Percentiles rank a stretch among this genome's conserved stretches.
These are phyloP conservation scores for Himalopsyche kuldschensis DNA, from an alignment of 2,888 invertebrate species.

Conservation along the genomic window DNA sequence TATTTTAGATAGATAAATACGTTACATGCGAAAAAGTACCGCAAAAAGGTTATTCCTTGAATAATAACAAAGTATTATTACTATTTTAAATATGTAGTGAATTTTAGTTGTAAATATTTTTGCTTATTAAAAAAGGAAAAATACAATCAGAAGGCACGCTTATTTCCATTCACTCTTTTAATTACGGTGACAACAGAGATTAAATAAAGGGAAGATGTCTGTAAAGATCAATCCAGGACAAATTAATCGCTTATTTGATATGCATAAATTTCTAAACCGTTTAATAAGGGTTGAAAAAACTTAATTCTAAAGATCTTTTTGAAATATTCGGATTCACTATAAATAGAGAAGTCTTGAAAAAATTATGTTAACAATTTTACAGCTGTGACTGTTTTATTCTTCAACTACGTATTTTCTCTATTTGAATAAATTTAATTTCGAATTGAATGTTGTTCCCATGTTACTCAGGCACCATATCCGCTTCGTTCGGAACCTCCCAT, in stretches of 20 bases:
- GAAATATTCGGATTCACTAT: constrained; percentile 31
- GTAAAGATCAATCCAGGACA: constrained; percentile 29
- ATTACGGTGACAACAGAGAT: constrained; percentile 25
- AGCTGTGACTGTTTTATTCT: not conserved
- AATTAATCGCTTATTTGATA: constrained; percentile 37
- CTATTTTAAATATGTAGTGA: not conserved
- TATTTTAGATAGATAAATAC: not conserved
- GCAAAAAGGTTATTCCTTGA: not conserved
- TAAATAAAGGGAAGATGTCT: constrained; percentile 29
- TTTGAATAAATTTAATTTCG: constrained; percentile 4
- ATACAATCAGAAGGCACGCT: constrained; percentile 39
- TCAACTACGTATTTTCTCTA: not conserved
- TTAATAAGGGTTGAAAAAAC: constrained; percentile 32
- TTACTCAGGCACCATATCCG: constrained; percentile 15
- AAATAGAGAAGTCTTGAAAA: constrained; percentile 36
- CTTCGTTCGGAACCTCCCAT: not conserved
- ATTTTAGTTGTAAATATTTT: not conserved
- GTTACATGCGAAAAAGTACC: not conserved
- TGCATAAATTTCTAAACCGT: constrained; percentile 32
- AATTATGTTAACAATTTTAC: constrained; percentile 4
- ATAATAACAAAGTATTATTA: not conserved
- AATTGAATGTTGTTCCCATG: constrained; percentile 20
- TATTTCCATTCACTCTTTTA: constrained; percentile 33
- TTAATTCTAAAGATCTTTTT: constrained; percentile 35
- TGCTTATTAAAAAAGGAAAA: constrained; percentile 22